Evolutionary conservation across 2,797 vertebrate genomes (phyloP), one percentile per base, ranked within the genome.

Genomic region (Aotus griseimembra): DNA sequence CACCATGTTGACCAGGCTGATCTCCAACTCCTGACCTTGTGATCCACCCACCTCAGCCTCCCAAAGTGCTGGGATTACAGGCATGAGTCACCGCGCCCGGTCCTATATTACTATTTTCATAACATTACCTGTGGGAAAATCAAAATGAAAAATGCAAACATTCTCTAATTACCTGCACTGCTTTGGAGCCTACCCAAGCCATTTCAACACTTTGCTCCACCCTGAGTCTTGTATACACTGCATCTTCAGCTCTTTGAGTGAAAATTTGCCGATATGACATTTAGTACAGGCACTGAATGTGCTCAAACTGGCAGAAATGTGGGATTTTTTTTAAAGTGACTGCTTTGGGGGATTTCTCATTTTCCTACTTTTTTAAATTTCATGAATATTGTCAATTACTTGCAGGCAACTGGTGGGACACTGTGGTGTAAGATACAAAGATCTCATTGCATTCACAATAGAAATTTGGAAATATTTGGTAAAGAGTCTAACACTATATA

Each of bases 401-500:
- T 86, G 80, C 41, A 90, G 41, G 58, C 14, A 86, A 6, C 17
- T 1, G 0, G 12, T 92, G 46, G 46, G 28, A 95, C 22, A 48
- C 7, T 52, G 57, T 81, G 48, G 41, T 19, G 26, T 52, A 88
- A 57, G 36, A 19, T 86, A 88, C 20, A 41, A 30, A n/a, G 19
- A 61, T 67, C 0, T 0, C 17, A 41, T 26, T 94, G 17, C 79
- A 58, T 95, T 86, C 48, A 90, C 39, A 90, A 93, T 5, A 96
- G 48, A 58, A 97, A 88, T 96, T 46, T 57, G 72, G n/a, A 96
- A 98, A 76, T 85, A 96, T 95, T 95, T 97, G 73, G 19, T n/a
- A 97, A 94, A 57, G 67, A 72, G 22, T 84, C 75, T 96, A 80
- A 82, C 55, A 72, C 5, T 64, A 91, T 26, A 36, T 44, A 67